A percentile compares a stretch with the other conserved stretches of the same genome.
phyloP scores from a whole-genome alignment of 1,140 invertebrate genomes.

The Sminthurides bifidus region DNA sequence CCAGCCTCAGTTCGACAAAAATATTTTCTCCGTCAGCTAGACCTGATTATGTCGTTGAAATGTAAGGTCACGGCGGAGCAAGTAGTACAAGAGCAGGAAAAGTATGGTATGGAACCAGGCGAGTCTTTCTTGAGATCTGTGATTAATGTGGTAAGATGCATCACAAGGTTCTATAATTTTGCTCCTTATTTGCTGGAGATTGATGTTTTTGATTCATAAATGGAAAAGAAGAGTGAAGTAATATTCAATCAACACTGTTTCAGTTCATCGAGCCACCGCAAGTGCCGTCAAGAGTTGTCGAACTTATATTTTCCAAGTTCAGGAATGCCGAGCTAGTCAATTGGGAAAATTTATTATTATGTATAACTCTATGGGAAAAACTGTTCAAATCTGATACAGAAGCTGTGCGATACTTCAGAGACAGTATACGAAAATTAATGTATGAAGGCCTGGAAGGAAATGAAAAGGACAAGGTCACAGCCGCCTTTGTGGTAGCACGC shows the following conservation, averaged over 20 bases:
- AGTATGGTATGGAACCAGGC: not conserved
- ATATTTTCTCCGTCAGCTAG: slow-evolving; percentile 11
- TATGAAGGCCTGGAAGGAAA: slow-evolving; percentile 9
- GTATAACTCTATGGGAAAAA: slow-evolving; percentile 14
- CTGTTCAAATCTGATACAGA: not conserved
- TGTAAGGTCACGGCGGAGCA: not conserved
- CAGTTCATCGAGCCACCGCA: slow-evolving; percentile 1
- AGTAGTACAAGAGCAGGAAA: slow-evolving; percentile 17
- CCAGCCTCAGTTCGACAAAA: slow-evolving; percentile 7
- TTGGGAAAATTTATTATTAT: slow-evolving; percentile 20
- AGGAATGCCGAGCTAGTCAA: slow-evolving; percentile 7
- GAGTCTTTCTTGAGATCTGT: not conserved
- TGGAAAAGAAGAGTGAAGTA: too few relatives aligned
- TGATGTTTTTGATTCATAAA: too few relatives aligned
- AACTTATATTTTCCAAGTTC: not conserved
- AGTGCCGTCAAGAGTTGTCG: not conserved
- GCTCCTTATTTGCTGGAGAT: too few relatives aligned
- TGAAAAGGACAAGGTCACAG: slow-evolving; percentile 7
- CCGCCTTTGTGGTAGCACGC: slow-evolving; percentile 26
- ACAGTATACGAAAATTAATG: slow-evolving; percentile 17
- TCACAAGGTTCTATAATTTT: too few relatives aligned
- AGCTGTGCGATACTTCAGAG: slow-evolving; percentile 14
- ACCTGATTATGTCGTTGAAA: not conserved
- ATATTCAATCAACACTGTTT: too few relatives aligned
- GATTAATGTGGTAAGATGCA: slow-evolving; percentile 5